Percentiles rank a stretch among this genome's conserved stretches.
phyloP scores from a whole-genome alignment of 1,140 invertebrate species.

The Hyles vespertilio region DNA sequence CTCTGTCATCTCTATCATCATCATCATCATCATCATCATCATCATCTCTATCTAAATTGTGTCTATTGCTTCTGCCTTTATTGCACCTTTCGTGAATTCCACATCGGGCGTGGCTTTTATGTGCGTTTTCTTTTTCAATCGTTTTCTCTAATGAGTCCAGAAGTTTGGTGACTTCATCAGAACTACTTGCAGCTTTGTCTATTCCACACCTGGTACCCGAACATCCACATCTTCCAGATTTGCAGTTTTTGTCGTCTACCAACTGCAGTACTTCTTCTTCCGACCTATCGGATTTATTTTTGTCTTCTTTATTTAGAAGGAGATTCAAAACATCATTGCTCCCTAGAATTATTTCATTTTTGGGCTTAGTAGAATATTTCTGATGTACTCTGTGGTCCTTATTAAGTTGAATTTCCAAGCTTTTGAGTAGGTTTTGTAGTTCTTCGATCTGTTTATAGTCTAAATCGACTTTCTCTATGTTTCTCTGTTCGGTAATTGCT shows the following conservation, averaged over 20 bases:
- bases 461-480: no score
- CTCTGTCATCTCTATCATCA: background rate
- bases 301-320: background rate
- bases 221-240: slow-evolving; percentile 5
- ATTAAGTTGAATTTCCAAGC: no score
- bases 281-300: background rate
- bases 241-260: background rate
- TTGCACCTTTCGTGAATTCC: slow-evolving; percentile 4
- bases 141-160: slow-evolving; percentile 9
- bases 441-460: no score
- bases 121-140: background rate
- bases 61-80: slow-evolving; percentile 2
- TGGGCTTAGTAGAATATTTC: no score
- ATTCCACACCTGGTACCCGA: background rate
- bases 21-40: background rate
- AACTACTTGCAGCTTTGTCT: background rate
- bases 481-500: no score
- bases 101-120: slow-evolving; percentile 3
- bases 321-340: background rate
- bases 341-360: no score
- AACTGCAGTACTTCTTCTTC: no score
- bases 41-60: no score
- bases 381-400: no score
- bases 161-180: slow-evolving; percentile 1
- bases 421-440: no score